Conservation (phyloP, 2,888 invertebrate species). For the Pollenia angustigena region DNA sequence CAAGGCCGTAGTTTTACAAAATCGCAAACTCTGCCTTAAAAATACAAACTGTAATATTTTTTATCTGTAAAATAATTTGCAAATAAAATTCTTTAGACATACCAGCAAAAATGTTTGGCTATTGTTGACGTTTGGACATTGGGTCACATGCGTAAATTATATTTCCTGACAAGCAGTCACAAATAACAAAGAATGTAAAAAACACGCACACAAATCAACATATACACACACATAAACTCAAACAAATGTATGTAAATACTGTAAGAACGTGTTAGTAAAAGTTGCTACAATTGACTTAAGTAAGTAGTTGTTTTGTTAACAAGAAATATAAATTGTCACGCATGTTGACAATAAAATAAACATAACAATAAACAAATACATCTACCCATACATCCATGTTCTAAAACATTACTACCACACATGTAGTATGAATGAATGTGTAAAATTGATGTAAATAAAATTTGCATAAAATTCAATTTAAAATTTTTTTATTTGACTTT, state of each 20-base stretch:
- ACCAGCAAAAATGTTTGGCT: slow-evolving; percentile 21
- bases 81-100: slow-evolving; percentile 49
- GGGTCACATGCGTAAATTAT: slow-evolving; percentile 74
- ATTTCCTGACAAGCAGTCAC: slow-evolving; percentile 71
- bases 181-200: slow-evolving; percentile 38
- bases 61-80: slow-evolving; percentile 40
- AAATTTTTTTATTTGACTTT: slow-evolving; percentile 55
- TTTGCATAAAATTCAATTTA: slow-evolving; percentile 83
- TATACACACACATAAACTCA: neutral
- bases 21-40: slow-evolving; percentile 50
- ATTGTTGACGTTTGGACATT: slow-evolving; percentile 70
- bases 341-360: slow-evolving; percentile 72
- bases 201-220: slow-evolving; percentile 7
- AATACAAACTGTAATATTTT: slow-evolving; percentile 25
- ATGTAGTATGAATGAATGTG: neutral
- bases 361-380: slow-evolving; percentile 67
- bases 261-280: slow-evolving; percentile 13
- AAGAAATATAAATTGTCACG: slow-evolving; percentile 75
- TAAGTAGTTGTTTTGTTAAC: slow-evolving; percentile 66
- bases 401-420: neutral
- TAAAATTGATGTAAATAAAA: slow-evolving; percentile 75
- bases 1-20: neutral
- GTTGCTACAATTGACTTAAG: slow-evolving; percentile 66
- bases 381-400: neutral
- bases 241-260: neutral